These are phyloP conservation scores for Lacanobia wlatinum DNA, from an alignment of 2,888 invertebrate genomes.

Conservation along the genomic window DNA sequence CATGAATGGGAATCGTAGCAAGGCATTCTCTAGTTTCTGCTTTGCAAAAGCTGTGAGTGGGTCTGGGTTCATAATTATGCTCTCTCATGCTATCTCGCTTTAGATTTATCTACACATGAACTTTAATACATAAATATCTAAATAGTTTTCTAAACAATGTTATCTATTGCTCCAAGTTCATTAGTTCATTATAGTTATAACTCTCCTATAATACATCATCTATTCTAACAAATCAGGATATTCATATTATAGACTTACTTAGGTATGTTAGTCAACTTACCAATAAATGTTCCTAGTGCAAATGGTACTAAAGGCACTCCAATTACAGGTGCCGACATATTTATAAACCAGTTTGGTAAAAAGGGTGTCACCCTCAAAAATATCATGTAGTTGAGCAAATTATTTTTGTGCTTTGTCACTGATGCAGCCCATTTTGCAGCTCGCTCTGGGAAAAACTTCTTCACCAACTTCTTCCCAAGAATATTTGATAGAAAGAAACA, in stretches of 20 bases:
- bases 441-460: conserved; percentile 96
- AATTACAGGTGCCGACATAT: conserved; percentile 98
- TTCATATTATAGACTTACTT: too few species aligned
- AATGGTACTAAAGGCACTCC: conserved; percentile 98
- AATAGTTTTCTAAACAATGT: background rate
- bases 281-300: conserved; percentile 98
- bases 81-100: background rate
- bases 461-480: conserved; percentile 96
- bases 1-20: too few species aligned
- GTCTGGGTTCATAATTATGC: background rate
- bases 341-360: conserved; percentile 99
- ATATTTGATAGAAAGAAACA: conserved; percentile 98
- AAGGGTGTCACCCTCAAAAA: conserved; percentile 99
- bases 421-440: conserved; percentile 96
- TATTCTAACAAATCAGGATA: background rate
- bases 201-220: background rate
- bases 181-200: background rate
- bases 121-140: background rate
- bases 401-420: conserved; percentile 96
- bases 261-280: conserved; percentile 83
- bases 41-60: too few species aligned
- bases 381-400: conserved; percentile 98
- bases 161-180: conserved; percentile 12
- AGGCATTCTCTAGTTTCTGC: too few species aligned
- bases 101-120: background rate